phyloP scores from a whole-genome alignment of 2,888 invertebrate species.

The Cepaea hortensis region DNA sequence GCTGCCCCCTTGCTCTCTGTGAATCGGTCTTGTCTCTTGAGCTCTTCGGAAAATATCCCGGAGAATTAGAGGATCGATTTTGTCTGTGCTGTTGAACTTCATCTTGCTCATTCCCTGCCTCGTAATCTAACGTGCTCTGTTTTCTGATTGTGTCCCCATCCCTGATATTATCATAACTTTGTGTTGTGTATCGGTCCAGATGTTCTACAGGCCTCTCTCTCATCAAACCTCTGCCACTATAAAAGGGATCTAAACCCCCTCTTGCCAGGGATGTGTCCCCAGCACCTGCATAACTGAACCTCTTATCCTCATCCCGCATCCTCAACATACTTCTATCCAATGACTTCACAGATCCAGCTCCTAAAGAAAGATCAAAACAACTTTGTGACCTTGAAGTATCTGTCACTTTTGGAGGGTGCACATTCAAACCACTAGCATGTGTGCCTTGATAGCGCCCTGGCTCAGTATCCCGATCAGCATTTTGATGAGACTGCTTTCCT shows the following conservation, averaged over 20 bases:
- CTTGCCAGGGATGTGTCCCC: conserved; percentile 36
- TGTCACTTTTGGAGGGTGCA: background rate
- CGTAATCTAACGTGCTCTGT: background rate
- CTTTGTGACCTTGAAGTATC: conserved; percentile 41
- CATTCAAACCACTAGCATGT: background rate
- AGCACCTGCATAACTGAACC: conserved; percentile 46
- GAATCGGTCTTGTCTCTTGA: background rate
- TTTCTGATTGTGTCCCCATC: background rate
- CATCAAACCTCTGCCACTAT: conserved; percentile 18
- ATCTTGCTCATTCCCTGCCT: background rate
- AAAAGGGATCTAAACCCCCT: conserved; percentile 4
- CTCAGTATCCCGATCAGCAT: background rate
- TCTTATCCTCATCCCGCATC: conserved; percentile 38
- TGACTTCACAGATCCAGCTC: background rate
- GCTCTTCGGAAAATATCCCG: background rate
- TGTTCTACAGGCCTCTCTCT: conserved; percentile 29
- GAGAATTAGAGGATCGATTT: background rate
- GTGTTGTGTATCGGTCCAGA: conserved; percentile 27
- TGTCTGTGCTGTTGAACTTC: background rate
- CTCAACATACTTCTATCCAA: background rate
- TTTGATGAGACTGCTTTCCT: background rate
- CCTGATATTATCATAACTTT: conserved; percentile 26
- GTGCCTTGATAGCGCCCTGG: background rate
- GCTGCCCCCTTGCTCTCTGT: background rate
- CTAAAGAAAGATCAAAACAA: conserved; percentile 31